These are phyloP conservation scores for Triplophysa dalaica DNA, from an alignment of 2,113 vertebrate genomes.

Conservation along the genomic window DNA sequence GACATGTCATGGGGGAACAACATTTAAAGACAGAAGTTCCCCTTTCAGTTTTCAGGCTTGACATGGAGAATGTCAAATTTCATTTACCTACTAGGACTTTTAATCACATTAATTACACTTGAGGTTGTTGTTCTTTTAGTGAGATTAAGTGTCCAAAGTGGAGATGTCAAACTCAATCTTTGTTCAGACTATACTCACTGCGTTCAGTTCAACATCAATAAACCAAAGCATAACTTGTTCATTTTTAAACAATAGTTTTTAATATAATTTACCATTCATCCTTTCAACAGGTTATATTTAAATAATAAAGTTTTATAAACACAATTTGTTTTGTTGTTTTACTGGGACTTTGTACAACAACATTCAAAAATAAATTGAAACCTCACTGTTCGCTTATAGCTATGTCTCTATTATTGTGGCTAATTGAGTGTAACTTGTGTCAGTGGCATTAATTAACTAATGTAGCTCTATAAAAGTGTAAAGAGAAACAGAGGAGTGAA, in stretches of 20 bases:
- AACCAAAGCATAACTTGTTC: too few relatives aligned
- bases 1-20: conserved; percentile 36
- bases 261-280: neutral
- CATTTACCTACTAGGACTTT: neutral
- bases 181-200: neutral
- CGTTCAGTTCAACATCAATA: neutral
- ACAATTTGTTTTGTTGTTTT: neutral
- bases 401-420: neutral
- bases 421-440: neutral
- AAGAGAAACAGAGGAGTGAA: neutral
- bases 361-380: neutral
- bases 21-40: conserved; percentile 16
- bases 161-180: neutral
- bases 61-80: conserved; percentile 36
- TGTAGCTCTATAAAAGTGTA: neutral
- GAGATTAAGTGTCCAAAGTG: neutral
- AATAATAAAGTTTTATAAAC: neutral
- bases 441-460: neutral
- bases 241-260: neutral
- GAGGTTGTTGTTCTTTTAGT: neutral
- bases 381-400: neutral
- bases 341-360: neutral
- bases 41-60: neutral
- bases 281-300: neutral
- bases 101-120: conserved; percentile 25